phyloP scores from a whole-genome alignment of 2,113 vertebrate species.

The Philantomba maxwellii region DNA sequence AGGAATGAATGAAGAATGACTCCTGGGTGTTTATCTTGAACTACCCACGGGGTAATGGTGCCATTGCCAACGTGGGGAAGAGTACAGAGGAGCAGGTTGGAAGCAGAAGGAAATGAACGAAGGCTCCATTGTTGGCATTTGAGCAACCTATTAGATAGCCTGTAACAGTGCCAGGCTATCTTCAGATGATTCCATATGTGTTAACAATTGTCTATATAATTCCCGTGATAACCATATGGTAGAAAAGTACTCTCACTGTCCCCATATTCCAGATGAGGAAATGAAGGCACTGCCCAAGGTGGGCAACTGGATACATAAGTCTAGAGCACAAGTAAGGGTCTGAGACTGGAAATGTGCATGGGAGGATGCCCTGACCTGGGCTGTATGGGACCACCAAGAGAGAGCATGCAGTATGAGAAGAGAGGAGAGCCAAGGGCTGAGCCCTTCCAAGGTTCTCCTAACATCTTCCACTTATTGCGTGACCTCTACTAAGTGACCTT shows the following conservation, averaged over 20 bases:
- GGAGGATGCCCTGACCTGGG: background rate
- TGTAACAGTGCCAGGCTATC: background rate
- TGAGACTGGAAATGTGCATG: background rate
- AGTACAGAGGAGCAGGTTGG: background rate
- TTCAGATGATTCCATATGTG: background rate
- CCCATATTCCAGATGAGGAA: background rate
- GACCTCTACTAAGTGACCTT: background rate
- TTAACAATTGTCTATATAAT: background rate
- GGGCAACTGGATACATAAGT: background rate
- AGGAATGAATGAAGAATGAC: background rate
- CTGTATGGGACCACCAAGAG: background rate
- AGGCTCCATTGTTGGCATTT: background rate
- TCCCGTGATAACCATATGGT: background rate
- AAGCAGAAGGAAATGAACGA: background rate
- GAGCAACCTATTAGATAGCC: background rate
- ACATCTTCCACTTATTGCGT: background rate
- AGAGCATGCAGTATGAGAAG: background rate
- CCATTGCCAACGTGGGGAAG: background rate
- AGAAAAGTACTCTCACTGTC: background rate
- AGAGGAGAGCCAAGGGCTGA: background rate
- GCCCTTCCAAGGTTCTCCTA: background rate
- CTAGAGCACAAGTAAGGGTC: background rate
- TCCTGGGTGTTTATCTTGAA: background rate
- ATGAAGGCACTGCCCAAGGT: background rate
- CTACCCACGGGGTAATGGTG: background rate